These are phyloP conservation scores for Clarias platycephalus DNA, from an alignment of 2,797 vertebrate species.

Conservation along the genomic window DNA sequence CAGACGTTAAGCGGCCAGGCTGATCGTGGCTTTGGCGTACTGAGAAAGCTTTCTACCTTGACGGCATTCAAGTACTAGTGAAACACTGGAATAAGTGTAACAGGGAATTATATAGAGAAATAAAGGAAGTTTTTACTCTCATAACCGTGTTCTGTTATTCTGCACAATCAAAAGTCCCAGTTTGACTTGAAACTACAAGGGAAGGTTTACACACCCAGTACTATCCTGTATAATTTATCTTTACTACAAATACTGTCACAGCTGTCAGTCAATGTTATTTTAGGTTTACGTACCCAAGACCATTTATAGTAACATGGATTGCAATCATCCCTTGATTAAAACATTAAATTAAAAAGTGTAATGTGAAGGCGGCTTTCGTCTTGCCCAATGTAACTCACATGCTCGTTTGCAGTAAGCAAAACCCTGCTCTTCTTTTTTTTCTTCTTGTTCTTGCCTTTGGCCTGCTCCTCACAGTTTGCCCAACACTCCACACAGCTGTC, in stretches of 20 bases:
- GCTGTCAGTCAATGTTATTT: neutral
- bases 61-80: too few species aligned
- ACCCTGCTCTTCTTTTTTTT: slow-evolving; percentile 92
- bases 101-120: too few species aligned
- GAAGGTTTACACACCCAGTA: neutral
- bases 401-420: slow-evolving; percentile 76
- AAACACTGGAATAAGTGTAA: too few species aligned
- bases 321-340: neutral
- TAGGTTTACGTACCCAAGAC: neutral
- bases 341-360: neutral
- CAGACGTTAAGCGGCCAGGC: too few species aligned
- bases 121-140: too few species aligned
- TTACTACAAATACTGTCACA: neutral
- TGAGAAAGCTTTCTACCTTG: too few species aligned
- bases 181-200: neutral
- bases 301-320: neutral
- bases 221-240: neutral
- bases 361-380: neutral
- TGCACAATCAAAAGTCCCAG: too few species aligned
- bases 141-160: too few species aligned
- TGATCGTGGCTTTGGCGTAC: too few species aligned
- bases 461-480: slow-evolving; percentile 81
- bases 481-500: slow-evolving; percentile 92
- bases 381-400: slow-evolving; percentile 70
- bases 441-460: slow-evolving; percentile 91